Conservation (phyloP, 2,888 invertebrate species). For the Drosophila flavopinicola region DNA sequence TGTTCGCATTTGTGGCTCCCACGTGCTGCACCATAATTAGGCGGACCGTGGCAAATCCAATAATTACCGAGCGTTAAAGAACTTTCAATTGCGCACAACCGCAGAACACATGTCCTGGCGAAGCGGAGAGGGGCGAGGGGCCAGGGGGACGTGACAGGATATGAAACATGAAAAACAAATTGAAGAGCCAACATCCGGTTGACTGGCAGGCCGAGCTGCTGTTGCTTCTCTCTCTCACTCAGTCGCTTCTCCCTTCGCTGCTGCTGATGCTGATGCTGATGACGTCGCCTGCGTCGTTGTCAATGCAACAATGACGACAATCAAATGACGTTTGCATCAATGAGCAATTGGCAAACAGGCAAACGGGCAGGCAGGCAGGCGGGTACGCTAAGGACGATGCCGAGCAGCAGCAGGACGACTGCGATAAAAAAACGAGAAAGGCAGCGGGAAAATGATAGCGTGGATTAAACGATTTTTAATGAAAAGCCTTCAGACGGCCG, state of each 20-base stretch:
- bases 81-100: conserved; percentile 68
- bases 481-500: conserved; percentile 78
- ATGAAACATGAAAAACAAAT: conserved; percentile 79
- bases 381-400: conserved; percentile 14
- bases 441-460: conserved; percentile 74
- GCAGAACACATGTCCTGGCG: conserved; percentile 71
- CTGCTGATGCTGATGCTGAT: conserved; percentile 36
- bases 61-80: conserved; percentile 74
- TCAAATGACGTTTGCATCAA: conserved; percentile 83
- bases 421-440: conserved; percentile 39
- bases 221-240: conserved; percentile 5
- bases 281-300: conserved; percentile 59
- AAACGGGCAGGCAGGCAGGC: conserved; percentile 10
- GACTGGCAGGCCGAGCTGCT: conserved; percentile 21
- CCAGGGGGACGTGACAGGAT: conserved; percentile 53
- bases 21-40: conserved; percentile 71
- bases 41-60: conserved; percentile 67
- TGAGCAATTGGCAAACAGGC: conserved; percentile 78
- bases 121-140: conserved; percentile 1
- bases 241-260: not conserved
- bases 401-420: conserved; percentile 7
- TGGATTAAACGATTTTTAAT: conserved; percentile 82
- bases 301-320: conserved; percentile 82
- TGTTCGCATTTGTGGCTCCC: conserved; percentile 18
- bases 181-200: conserved; percentile 77